A percentile compares a stretch with the other conserved stretches of the same genome.
Evolutionary conservation across 2,113 vertebrate species (phyloP).

Genomic region (Channa argus): DNA sequence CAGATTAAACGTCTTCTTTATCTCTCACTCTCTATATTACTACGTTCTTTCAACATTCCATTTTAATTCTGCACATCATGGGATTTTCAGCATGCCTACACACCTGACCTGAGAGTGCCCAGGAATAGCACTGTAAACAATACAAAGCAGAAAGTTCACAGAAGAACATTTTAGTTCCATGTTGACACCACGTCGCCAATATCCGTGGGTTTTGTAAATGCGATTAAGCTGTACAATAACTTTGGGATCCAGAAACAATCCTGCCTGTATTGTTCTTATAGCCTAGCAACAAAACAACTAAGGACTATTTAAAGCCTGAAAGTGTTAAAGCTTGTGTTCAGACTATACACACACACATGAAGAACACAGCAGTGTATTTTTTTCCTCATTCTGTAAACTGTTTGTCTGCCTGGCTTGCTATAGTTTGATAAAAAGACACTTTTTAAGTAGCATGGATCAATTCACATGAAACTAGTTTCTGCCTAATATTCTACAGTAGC

Average conservation of each 20-base stretch:
- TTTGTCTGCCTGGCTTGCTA: constrained; percentile 4
- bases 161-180: not conserved
- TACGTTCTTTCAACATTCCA: not conserved
- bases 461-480: constrained; percentile 10
- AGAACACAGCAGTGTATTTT: constrained; percentile 25
- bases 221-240: constrained; percentile 35
- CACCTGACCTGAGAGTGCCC: constrained; percentile 8
- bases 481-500: constrained; percentile 6
- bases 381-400: constrained; percentile 19
- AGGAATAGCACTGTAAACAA: not conserved
- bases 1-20: constrained; percentile 70
- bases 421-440: not conserved
- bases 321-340: constrained; percentile 45
- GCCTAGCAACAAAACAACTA: constrained; percentile 65
- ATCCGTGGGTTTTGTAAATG: not conserved
- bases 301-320: constrained; percentile 66
- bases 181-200: not conserved
- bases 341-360: not conserved
- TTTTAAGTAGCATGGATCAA: not conserved
- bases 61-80: constrained; percentile 47
- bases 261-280: constrained; percentile 42
- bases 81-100: constrained; percentile 40
- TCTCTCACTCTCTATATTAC: constrained; percentile 35
- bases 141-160: constrained; percentile 1
- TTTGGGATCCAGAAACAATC: constrained; percentile 35